Evolutionary conservation across 2,888 invertebrate genomes (phyloP).

Genomic region (Rotaria sp.): DNA sequence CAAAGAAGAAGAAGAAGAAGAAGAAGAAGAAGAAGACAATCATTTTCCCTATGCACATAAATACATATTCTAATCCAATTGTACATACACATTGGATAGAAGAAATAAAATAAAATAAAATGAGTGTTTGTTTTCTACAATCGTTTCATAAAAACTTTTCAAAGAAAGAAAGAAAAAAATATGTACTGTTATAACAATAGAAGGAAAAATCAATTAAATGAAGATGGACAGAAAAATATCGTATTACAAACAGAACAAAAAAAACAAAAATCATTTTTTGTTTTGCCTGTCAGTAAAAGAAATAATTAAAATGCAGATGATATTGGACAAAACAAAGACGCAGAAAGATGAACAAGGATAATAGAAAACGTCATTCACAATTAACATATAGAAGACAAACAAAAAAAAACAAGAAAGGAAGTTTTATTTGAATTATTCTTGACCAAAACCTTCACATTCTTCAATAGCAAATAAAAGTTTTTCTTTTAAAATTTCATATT

Average conservation of each 20-base stretch:
- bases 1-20: no score
- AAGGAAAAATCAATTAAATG: neutral
- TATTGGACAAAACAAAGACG: neutral
- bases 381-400: neutral
- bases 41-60: neutral
- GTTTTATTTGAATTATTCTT: constrained; percentile 31
- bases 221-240: neutral
- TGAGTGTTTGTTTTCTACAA: neutral
- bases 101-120: constrained; percentile 1
- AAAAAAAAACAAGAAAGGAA: neutral
- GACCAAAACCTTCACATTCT: constrained; percentile 70
- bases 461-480: constrained; percentile 95
- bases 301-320: neutral
- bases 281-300: neutral
- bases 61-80: neutral
- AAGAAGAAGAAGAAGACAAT: neutral
- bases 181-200: constrained; percentile 11
- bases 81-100: neutral
- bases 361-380: neutral
- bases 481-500: constrained; percentile 95
- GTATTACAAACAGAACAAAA: neutral
- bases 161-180: neutral
- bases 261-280: neutral
- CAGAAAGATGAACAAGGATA: neutral
- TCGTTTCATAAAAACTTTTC: neutral